Conservation (phyloP, 2,113 vertebrate genomes). For the Tragelaphus strepsiceros region DNA sequence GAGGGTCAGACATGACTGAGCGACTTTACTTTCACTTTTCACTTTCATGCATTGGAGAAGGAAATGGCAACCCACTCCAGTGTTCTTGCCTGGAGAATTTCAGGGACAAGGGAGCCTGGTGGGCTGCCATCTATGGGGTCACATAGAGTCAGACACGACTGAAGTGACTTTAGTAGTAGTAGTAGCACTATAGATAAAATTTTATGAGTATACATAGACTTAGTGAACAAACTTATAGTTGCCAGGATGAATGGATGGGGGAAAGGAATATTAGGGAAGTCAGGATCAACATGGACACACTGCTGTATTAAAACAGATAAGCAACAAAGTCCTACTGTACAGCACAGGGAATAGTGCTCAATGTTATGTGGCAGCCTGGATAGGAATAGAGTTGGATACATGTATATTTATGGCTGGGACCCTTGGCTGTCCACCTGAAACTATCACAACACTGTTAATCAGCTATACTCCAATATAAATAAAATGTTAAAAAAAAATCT, state of each 20-base stretch:
- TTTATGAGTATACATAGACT: neutral
- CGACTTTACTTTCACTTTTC: no score
- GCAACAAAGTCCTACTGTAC: neutral
- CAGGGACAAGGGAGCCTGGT: no score
- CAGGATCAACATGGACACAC: neutral
- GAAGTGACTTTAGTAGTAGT: no score
- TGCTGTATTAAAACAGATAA: neutral
- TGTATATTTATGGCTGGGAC: neutral
- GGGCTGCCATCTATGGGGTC: no score
- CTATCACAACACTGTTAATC: neutral
- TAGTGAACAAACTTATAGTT: neutral
- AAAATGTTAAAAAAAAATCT: neutral
- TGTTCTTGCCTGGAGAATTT: no score
- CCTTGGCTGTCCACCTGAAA: neutral
- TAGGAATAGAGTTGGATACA: neutral
- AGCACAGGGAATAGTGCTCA: neutral
- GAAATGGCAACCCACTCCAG: no score
- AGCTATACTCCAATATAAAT: neutral
- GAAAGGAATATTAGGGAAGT: neutral
- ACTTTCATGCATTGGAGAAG: no score
- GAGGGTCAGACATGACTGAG: no score
- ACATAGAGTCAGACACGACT: no score
- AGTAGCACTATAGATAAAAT: neutral
- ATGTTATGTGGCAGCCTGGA: neutral
- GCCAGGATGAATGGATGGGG: neutral